Percentiles rank a stretch among this genome's conserved stretches.
These are phyloP conservation scores for Catharus ustulatus DNA, from an alignment of 2,797 vertebrate species.

Conservation along the genomic window DNA sequence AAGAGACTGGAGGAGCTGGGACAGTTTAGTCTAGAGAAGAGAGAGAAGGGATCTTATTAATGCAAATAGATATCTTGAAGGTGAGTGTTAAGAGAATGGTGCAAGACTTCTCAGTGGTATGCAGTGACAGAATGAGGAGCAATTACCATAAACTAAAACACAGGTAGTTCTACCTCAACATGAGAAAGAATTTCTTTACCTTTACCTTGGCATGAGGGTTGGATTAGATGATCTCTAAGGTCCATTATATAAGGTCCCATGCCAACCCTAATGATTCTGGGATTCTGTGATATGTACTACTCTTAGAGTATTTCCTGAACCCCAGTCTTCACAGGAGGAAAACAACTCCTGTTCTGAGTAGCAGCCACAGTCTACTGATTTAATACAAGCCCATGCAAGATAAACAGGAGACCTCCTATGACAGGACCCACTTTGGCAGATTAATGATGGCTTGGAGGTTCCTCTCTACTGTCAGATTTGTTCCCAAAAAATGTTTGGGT, in stretches of 20 bases:
- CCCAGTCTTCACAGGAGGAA: neutral
- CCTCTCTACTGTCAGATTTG: neutral
- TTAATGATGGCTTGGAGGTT: neutral
- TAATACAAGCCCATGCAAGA: neutral
- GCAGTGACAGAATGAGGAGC: neutral
- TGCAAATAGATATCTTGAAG: neutral
- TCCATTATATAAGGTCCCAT: neutral
- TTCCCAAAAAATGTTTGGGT: neutral
- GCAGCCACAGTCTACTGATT: neutral
- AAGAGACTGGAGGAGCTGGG: neutral
- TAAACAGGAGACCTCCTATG: too few relatives aligned
- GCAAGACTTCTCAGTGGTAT: neutral
- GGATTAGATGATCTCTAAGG: neutral
- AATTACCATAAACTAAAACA: neutral
- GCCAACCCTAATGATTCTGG: neutral
- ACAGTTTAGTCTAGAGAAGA: neutral
- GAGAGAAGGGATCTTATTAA: neutral
- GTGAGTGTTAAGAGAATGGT: neutral
- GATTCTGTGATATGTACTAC: neutral
- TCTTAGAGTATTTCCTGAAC: neutral
- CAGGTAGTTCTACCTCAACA: neutral
- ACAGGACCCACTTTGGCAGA: neutral
- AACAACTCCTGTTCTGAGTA: neutral
- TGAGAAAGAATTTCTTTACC: neutral
- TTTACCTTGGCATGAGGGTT: neutral